Evolutionary conservation across 2,797 vertebrate genomes (phyloP), one percentile per base, ranked within the genome.

Genomic region (Halcyon leucocephala): DNA sequence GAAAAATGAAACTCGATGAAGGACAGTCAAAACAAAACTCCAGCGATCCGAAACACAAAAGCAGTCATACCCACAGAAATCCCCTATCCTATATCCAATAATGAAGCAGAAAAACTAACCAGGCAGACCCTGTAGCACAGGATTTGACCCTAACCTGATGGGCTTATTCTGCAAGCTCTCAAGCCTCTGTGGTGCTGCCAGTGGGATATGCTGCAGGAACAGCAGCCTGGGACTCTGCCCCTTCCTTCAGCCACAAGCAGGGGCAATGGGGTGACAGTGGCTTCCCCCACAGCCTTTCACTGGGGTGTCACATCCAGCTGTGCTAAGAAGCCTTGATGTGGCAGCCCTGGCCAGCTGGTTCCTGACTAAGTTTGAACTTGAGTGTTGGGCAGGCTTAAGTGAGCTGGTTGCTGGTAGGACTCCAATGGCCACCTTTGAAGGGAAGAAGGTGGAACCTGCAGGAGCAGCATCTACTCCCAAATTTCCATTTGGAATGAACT

Each of bases 111-210:
- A 77, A 52, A 77, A 6, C 26, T 31, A 71, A 52, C 3, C 14
- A 44, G 54, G 14, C 10, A 86, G 21, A 18, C 20, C 48, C n/a
- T 46, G 37, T 18, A 83, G 52, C 52, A 60, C 4, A 8, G 31
- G 35, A 33, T 22, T 41, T 44, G 21, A 62, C 18, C 5, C 9
- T 0, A 6, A 78, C 31, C 46, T 37, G 15, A 61, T 1, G 22
- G 29, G 26, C 62, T 21, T 14, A 13, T 11, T 48, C 0, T 14
- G 37, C 2, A 1, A 79, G 51, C 19, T 49, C 8, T 41, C 3
- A 4, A 28, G 31, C 39, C 61, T 64, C 35, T 0, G 0, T 2
- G 1, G 26, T 5, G 17, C 67, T 71, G 51, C 42, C 0, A 0
- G 14, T 17, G 18, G n/a, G 24, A 54, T 12, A 83, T 21, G 14